Evolutionary conservation across 2,113 vertebrate species (phyloP).

Genomic region (Orycteropus afer): DNA sequence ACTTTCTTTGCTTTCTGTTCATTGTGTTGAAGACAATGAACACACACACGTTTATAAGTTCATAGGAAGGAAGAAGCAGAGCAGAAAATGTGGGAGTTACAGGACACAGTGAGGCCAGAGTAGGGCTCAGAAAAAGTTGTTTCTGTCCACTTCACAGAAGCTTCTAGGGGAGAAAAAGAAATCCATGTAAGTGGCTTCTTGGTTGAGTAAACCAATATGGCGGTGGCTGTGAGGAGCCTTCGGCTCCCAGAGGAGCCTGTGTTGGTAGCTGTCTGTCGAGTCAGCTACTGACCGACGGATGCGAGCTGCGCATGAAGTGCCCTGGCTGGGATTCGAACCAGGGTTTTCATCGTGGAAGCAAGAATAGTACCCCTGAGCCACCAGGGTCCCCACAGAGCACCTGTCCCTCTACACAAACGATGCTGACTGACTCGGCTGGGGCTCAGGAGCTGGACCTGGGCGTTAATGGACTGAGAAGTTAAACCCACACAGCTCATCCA

Average conservation of each 20-base stretch:
- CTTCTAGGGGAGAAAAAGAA: background rate
- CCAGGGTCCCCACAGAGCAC: no score
- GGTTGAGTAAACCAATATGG: conserved; percentile 56
- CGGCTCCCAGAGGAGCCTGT: background rate
- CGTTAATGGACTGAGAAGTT: background rate
- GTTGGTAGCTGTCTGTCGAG: no score
- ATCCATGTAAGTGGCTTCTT: conserved; percentile 39
- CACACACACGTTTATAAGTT: background rate
- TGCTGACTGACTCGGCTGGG: background rate
- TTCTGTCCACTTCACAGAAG: background rate
- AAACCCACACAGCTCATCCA: background rate
- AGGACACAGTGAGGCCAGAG: background rate
- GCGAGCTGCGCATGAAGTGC: no score
- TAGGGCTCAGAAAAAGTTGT: background rate
- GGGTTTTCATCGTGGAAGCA: no score
- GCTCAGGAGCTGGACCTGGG: background rate
- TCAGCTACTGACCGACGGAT: no score
- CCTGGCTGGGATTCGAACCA: no score
- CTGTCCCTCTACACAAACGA: background rate
- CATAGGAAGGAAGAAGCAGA: background rate
- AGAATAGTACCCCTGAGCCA: no score
- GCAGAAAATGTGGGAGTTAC: background rate
- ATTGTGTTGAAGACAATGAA: background rate
- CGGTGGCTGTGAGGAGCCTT: conserved; percentile 20
- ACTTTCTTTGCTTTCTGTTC: background rate